These are phyloP conservation scores for Lepeophtheirus salmonis DNA, from an alignment of 1,140 invertebrate species.

Conservation along the genomic window DNA sequence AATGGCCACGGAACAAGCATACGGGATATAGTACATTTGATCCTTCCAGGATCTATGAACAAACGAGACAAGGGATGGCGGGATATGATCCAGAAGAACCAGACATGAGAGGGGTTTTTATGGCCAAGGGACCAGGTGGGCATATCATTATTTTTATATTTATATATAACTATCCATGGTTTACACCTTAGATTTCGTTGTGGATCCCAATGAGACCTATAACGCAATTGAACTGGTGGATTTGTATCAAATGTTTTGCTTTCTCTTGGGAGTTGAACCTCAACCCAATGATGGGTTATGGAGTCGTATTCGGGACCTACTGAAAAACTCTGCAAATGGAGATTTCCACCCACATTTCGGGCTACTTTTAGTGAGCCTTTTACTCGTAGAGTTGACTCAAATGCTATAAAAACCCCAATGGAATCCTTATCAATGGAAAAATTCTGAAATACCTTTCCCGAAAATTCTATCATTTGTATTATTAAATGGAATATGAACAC, in stretches of 20 bases:
- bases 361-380: too few relatives aligned
- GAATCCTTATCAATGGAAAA: neutral
- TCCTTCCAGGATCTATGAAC: constrained; percentile 7
- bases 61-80: constrained; percentile 5
- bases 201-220: neutral
- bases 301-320: constrained; percentile 1
- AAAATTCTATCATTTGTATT: too few relatives aligned
- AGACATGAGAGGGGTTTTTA: constrained; percentile 17
- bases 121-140: constrained; percentile 17
- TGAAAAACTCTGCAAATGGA: constrained; percentile 7
- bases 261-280: constrained; percentile 14
- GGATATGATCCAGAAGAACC: constrained; percentile 18
- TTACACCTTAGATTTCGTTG: neutral
- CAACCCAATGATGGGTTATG: constrained; percentile 16
- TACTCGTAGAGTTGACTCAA: neutral
- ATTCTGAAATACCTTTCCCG: neutral
- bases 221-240: constrained; percentile 12
- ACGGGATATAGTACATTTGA: neutral
- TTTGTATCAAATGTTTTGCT: constrained; percentile 15
- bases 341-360: neutral
- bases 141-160: neutral
- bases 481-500: too few relatives aligned
- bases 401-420: neutral
- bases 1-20: neutral
- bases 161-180: neutral